These are phyloP conservation scores for Sinocyclocheilus anshuiensis DNA, from an alignment of 2,113 vertebrate genomes.

Conservation along the genomic window DNA sequence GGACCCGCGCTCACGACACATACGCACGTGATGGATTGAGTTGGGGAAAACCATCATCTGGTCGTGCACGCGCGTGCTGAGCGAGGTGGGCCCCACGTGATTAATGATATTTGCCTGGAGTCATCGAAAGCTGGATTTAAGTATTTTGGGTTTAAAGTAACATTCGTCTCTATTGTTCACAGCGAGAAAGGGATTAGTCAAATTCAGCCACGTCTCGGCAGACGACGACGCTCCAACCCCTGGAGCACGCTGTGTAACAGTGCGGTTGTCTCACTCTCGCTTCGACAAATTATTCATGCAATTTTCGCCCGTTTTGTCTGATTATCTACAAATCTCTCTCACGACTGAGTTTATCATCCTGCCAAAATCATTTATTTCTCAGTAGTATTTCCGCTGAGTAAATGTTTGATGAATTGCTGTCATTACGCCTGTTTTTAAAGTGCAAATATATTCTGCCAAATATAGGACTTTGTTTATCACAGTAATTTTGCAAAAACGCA, in stretches of 20 bases:
- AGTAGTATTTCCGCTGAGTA: conserved; percentile 39
- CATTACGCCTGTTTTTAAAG: conserved; percentile 29
- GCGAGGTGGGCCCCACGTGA: conserved; percentile 56
- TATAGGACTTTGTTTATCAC: conserved; percentile 34
- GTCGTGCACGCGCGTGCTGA: conserved; percentile 52
- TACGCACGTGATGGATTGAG: conserved; percentile 59
- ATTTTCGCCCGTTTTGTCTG: conserved; percentile 52
- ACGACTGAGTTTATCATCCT: conserved; percentile 50
- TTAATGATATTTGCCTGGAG: conserved; percentile 65
- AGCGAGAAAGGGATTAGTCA: conserved; percentile 65
- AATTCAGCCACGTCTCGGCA: conserved; percentile 54
- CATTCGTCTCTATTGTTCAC: conserved; percentile 67
- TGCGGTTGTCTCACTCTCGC: conserved; percentile 50
- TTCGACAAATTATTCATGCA: conserved; percentile 57
- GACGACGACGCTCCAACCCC: conserved; percentile 49
- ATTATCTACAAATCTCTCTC: conserved; percentile 55
- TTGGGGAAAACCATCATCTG: conserved; percentile 58
- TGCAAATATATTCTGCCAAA: conserved; percentile 44
- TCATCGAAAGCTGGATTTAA: conserved; percentile 63
- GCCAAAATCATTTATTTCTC: conserved; percentile 46
- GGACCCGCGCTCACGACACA: conserved; percentile 36
- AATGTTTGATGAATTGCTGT: conserved; percentile 48
- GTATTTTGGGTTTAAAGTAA: conserved; percentile 65
- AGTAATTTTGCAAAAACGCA: background rate
- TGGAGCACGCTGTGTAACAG: conserved; percentile 51